Conservation (phyloP, 2,113 vertebrate genomes). For the Calidris pugnax region DNA sequence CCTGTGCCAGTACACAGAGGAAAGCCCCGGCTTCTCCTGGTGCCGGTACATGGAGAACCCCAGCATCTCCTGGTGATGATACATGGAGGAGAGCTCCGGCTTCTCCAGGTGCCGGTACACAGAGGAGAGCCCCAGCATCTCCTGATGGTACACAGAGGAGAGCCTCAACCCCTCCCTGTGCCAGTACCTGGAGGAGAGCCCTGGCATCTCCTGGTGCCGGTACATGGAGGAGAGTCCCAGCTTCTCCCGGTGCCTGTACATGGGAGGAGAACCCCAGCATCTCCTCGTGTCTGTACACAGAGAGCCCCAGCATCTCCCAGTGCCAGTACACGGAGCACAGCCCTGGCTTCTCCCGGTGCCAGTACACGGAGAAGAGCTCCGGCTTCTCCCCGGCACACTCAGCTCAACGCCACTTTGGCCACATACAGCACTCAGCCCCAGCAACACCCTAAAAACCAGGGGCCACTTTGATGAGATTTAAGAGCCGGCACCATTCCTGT, state of each 20-base stretch:
- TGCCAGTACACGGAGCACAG: too few species aligned
- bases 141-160: background rate
- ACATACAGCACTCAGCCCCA: background rate
- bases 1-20: too few species aligned
- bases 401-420: background rate
- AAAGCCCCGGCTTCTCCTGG: background rate
- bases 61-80: rapidly evolving
- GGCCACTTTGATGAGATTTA: too few species aligned
- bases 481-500: rapidly evolving
- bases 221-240: too few species aligned
- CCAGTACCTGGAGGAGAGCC: background rate
- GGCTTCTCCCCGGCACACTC: rapidly evolving
- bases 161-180: too few species aligned
- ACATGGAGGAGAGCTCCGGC: background rate
- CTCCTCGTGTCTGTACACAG: too few species aligned
- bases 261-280: too few species aligned
- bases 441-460: background rate
- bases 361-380: background rate
- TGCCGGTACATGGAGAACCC: rapidly evolving
- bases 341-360: too few species aligned
- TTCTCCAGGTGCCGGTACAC: too few species aligned
- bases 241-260: too few species aligned
- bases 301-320: too few species aligned
- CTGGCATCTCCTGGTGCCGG: background rate
- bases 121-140: too few species aligned